These are phyloP conservation scores for Rhineura floridana DNA, from an alignment of 2,113 vertebrate genomes.

Conservation along the genomic window DNA sequence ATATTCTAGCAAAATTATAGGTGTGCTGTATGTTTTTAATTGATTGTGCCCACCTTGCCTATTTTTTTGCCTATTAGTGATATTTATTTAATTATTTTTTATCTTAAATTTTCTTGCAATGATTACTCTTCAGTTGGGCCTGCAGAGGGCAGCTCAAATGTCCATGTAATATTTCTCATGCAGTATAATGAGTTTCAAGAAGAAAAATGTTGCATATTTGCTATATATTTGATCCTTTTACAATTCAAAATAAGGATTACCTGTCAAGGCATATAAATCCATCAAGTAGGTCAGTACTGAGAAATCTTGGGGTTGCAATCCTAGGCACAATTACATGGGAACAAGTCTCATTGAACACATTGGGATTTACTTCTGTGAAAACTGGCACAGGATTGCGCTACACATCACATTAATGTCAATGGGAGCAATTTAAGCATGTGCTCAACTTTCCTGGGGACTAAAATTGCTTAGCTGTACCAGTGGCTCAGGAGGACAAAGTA, in stretches of 20 bases:
- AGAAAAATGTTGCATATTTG: background rate
- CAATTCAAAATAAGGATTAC: background rate
- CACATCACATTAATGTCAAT: background rate
- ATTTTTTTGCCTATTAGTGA: too few species aligned
- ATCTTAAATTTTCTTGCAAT: background rate
- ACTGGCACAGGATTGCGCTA: background rate
- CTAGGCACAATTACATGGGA: too few species aligned
- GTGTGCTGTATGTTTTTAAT: too few species aligned
- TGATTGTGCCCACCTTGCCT: too few species aligned
- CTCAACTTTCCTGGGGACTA: too few species aligned
- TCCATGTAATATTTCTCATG: background rate
- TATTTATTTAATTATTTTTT: too few species aligned
- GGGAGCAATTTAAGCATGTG: background rate
- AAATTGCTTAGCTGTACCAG: too few species aligned
- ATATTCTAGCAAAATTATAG: too few species aligned
- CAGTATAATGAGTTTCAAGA: background rate
- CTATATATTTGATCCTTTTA: background rate
- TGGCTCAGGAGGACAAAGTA: too few species aligned
- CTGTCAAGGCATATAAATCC: background rate
- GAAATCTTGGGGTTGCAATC: too few species aligned
- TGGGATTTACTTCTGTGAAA: background rate
- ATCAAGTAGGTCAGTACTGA: background rate
- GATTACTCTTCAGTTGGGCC: background rate
- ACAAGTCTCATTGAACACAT: too few species aligned
- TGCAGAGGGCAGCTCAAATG: background rate